phyloP scores from a whole-genome alignment of 2,888 invertebrate genomes.

The Dermolepida albohirtum region DNA sequence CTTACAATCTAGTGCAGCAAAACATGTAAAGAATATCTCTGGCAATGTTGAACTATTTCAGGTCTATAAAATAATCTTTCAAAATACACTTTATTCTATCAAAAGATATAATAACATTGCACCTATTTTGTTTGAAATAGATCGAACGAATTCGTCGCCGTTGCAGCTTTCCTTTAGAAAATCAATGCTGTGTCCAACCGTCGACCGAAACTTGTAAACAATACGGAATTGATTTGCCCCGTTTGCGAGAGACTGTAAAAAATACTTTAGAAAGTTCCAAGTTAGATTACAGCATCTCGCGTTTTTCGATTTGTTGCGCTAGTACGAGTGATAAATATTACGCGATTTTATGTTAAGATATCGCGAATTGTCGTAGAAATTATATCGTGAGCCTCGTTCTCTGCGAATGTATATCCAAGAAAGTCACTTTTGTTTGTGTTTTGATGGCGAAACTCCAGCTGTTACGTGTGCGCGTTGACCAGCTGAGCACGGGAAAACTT shows the following conservation, averaged over 20 bases:
- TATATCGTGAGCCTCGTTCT: neutral
- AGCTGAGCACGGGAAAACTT: constrained; percentile 41
- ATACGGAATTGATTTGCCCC: constrained; percentile 28
- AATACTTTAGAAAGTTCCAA: constrained; percentile 12
- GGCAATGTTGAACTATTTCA: constrained; percentile 13
- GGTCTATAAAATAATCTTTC: constrained; percentile 1
- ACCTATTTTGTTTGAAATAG: constrained; percentile 21
- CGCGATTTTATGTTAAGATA: neutral
- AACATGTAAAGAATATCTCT: constrained; percentile 42
- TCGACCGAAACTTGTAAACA: constrained; percentile 8
- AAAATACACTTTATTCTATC: neutral
- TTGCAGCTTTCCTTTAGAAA: neutral
- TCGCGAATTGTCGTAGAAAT: neutral
- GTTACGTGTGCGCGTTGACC: constrained; percentile 47
- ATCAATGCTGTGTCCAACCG: constrained; percentile 15
- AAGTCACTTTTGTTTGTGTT: constrained; percentile 45
- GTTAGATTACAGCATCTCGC: constrained; percentile 22
- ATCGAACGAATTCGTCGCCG: neutral
- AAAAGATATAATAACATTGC: neutral
- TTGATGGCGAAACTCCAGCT: constrained; percentile 50
- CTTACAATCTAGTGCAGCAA: constrained; percentile 48
- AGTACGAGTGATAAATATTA: constrained; percentile 1
- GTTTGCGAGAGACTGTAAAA: neutral
- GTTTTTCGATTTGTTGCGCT: neutral
- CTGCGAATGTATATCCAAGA: constrained; percentile 7